phyloP scores from a whole-genome alignment of 2,113 vertebrate species.

The Gopherus flavomarginatus region DNA sequence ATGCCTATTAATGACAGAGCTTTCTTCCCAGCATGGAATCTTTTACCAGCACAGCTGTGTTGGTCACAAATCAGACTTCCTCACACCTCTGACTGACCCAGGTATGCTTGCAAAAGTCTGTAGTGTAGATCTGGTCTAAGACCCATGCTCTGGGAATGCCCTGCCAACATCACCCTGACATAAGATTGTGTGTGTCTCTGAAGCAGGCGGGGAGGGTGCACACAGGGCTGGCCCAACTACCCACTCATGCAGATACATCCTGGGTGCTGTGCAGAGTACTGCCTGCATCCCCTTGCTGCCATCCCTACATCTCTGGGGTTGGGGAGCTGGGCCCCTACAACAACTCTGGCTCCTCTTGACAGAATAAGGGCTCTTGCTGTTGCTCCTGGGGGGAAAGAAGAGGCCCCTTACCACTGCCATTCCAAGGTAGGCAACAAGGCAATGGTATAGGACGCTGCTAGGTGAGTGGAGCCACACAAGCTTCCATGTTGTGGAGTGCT shows the following conservation, averaged over 20 bases:
- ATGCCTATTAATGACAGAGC: rapidly evolving
- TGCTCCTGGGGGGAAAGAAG: neutral
- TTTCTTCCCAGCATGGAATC: rapidly evolving
- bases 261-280: neutral
- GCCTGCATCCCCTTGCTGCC: neutral
- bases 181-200: neutral
- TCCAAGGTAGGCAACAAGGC: neutral
- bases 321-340: neutral
- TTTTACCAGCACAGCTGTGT: neutral
- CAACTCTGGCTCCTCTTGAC: neutral
- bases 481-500: neutral
- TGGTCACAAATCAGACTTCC: neutral
- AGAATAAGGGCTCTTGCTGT: neutral
- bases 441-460: too few species aligned
- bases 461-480: neutral
- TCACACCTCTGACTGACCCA: neutral
- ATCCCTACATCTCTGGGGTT: neutral
- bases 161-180: neutral
- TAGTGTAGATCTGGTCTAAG: neutral
- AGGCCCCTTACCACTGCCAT: neutral
- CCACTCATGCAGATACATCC: neutral
- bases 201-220: neutral
- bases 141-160: neutral
- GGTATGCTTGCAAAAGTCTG: neutral
- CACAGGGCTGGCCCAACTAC: neutral